Evolutionary conservation across 2,888 invertebrate species (phyloP).

Genomic region (Molorchus minor): DNA sequence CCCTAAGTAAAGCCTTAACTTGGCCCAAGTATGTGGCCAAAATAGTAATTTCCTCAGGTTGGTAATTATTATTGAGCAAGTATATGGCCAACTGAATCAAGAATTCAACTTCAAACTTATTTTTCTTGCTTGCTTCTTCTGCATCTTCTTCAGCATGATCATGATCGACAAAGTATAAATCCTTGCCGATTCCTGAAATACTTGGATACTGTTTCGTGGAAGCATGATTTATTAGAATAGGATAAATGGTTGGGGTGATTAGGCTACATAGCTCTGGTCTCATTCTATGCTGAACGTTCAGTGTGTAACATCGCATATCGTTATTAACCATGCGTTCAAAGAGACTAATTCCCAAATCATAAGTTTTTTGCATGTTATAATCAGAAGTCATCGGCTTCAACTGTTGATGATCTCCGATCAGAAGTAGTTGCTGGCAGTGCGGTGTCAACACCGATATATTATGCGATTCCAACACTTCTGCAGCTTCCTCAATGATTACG

Average conservation of each 20-base stretch:
- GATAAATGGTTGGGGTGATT: slow-evolving; percentile 74
- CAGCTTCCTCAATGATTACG: slow-evolving; percentile 88
- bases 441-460: slow-evolving; percentile 68
- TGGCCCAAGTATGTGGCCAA: slow-evolving; percentile 78
- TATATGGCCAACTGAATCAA: slow-evolving; percentile 69
- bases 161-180: slow-evolving; percentile 64
- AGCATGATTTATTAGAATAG: not conserved
- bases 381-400: slow-evolving; percentile 75
- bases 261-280: slow-evolving; percentile 70
- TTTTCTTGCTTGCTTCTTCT: slow-evolving; percentile 69
- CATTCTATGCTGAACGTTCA: slow-evolving; percentile 79
- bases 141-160: slow-evolving; percentile 65
- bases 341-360: slow-evolving; percentile 74
- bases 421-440: slow-evolving; percentile 80
- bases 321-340: slow-evolving; percentile 82
- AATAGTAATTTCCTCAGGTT: slow-evolving; percentile 73
- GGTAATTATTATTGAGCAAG: slow-evolving; percentile 67
- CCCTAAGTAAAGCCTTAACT: slow-evolving; percentile 67
- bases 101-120: slow-evolving; percentile 72
- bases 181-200: slow-evolving; percentile 68
- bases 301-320: slow-evolving; percentile 49
- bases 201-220: slow-evolving; percentile 51
- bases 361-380: slow-evolving; percentile 71
- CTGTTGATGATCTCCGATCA: slow-evolving; percentile 78
- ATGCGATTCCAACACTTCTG: slow-evolving; percentile 87